Evolutionary conservation across 2,113 vertebrate species (phyloP), one percentile per base, ranked within the genome.

Genomic region (Desmodus rotundus): DNA sequence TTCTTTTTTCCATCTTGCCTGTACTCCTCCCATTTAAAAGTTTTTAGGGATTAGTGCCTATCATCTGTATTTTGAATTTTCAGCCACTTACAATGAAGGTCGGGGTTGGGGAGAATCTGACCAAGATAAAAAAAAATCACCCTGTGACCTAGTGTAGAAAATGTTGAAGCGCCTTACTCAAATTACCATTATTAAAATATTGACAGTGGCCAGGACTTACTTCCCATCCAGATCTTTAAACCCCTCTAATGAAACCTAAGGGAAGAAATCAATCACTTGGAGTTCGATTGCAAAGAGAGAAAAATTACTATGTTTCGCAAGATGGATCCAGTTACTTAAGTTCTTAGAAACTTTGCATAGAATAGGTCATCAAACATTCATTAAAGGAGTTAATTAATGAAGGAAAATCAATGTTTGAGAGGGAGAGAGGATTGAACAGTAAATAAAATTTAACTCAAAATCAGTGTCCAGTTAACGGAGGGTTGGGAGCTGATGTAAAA

Each of bases 1-100:
- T 26, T 80, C 43, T 87, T 93, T 96, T 67, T 45, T 12, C 54
- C 56, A 61, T 36, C 50, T 87, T 87, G 78, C 36, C 17, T 87
- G 89, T 36, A 36, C 16, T 73, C 41, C 80, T 83, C 47, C 33
- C 87, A 36, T 73, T 93, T 43, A 87, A 78, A 93, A 89, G 61
- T 14, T 52, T 12, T 76, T 47, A 93, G 20, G 16, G 54, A 94
- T 88, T 70, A 84, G 61, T 54, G 15, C 22, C 84, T 31, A 87
- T 26, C 73, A 89, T 94, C 87, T 50, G 80, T 87, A 78, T 80
- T 82, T 88, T 16, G 47, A 80, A 33, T 96, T 96, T 80, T 86
- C 61, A 50, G 45, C 19, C 92, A 78, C 50, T 74, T 74, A 91
- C 47, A 45, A 74, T 73, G 9, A 17, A 92, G 28, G 58, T 33